A percentile compares a stretch with the other conserved stretches of the same genome.
phyloP scores from a whole-genome alignment of 2,113 vertebrate genomes.

The Oreochromis tanganicae region DNA sequence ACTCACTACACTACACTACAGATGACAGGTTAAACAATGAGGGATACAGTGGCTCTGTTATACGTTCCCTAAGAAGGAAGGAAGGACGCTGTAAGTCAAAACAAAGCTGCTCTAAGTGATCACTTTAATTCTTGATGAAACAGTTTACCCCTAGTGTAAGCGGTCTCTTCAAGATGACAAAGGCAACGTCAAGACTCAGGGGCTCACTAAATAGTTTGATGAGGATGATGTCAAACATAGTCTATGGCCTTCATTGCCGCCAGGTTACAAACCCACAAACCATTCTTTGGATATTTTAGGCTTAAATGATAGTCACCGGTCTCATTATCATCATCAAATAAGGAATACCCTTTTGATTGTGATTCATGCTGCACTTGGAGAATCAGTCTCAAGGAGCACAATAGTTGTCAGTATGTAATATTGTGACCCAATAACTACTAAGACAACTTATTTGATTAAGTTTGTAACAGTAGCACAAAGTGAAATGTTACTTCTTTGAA shows the following conservation, averaged over 20 bases:
- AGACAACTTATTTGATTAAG: neutral
- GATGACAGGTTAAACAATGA: neutral
- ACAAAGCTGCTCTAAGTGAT: neutral
- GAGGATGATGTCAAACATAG: neutral
- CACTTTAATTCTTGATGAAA: neutral
- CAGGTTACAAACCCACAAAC: neutral
- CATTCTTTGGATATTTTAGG: accelerated
- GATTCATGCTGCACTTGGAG: neutral
- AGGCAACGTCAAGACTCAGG: neutral
- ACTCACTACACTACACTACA: neutral
- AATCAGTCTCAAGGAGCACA: neutral
- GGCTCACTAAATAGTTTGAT: neutral
- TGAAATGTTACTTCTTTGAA: neutral
- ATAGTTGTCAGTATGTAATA: neutral
- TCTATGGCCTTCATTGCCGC: accelerated
- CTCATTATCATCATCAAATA: neutral
- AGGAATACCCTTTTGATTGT: accelerated
- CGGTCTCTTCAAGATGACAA: neutral
- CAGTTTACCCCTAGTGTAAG: neutral
- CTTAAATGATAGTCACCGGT: accelerated
- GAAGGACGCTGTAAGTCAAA: neutral
- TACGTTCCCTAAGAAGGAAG: neutral
- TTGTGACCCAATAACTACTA: accelerated
- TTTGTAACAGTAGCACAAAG: neutral
- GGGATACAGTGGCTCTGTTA: neutral